Conservation (phyloP, 2,888 invertebrate genomes). For the Muschampia staudingeri region DNA sequence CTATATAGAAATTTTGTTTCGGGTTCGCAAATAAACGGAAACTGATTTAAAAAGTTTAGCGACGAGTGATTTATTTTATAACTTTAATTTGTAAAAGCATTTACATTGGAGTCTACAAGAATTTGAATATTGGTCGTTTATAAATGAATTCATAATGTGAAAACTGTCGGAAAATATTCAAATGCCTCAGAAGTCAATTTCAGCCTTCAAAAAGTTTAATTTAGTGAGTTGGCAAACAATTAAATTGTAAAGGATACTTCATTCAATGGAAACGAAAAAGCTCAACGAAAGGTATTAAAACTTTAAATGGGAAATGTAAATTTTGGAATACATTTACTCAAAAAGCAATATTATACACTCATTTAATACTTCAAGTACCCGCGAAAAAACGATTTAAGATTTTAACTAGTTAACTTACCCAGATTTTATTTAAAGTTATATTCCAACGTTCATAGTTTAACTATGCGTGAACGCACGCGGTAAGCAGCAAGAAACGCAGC, state of each 20-base stretch:
- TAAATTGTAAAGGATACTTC: constrained; percentile 40
- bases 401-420: constrained; percentile 73
- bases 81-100: not conserved
- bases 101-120: not conserved
- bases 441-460: constrained; percentile 79
- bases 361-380: constrained; percentile 18
- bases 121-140: not conserved
- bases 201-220: constrained; percentile 39
- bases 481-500: constrained; percentile 41
- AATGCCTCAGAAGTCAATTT: constrained; percentile 25
- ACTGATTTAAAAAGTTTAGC: too few relatives aligned
- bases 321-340: constrained; percentile 39
- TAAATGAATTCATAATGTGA: constrained; percentile 10
- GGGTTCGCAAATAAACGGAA: too few relatives aligned
- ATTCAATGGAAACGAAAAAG: constrained; percentile 29
- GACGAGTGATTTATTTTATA: too few relatives aligned
- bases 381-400: constrained; percentile 28
- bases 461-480: constrained; percentile 71
- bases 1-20: too few relatives aligned
- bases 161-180: not conserved
- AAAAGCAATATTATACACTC: constrained; percentile 33
- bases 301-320: constrained; percentile 46
- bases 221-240: constrained; percentile 43
- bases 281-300: constrained; percentile 32
- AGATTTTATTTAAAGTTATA: constrained; percentile 72